Base-by-base conservation (phyloP, 1,140 invertebrate genomes). In the Monochamus saltuarius region DNA sequence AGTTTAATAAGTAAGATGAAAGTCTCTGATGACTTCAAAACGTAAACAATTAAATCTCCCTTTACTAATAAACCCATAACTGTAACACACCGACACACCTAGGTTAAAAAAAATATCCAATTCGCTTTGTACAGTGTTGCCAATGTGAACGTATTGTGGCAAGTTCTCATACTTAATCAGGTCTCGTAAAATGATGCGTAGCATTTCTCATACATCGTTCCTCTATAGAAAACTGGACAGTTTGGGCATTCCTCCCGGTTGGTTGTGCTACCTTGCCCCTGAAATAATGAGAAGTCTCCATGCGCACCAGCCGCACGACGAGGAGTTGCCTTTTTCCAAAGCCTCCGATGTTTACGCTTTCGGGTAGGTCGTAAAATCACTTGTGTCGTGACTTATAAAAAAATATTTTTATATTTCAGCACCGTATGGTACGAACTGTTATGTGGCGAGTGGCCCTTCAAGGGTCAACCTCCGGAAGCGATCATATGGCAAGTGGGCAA, bases 371-470 rank as follows among this genome's bases (percentile, higher is more conserved):
- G 1, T 9, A 22, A 2, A 9, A 14, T 8, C 4, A 51, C 29
- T 11, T 29, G 1, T 14, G 35, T 51, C 9, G 19, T 19, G n/a
- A n/a, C n/a, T n/a, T n/a, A n/a, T n/a, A 35, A 11, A 7, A 16
- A 14, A 10, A 16, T 29, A n/a, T 34, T 52, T n/a, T 36, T 11
- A 52, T 38, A 58, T 79, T 82, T 50, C 73, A 96, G 94, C 22
- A 99, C 97, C 35, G 92, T 99, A 16, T 99, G 96, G 96, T 99
- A 97, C 79, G 98, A 99, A 79, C 80, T 99, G 47, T 80, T 99
- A 45, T 96, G 92, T 75, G 92, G 94, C 1, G 93, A 97, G 69
- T 99, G 94, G 86, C 97, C 98, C 8, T 99, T 97, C 75, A 92
- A 93, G 74, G 87, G 87, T 11, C 89, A 95, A 74, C 91, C 94